Conservation (phyloP, 2,888 invertebrate species). For the Ceriagrion tenellum region DNA sequence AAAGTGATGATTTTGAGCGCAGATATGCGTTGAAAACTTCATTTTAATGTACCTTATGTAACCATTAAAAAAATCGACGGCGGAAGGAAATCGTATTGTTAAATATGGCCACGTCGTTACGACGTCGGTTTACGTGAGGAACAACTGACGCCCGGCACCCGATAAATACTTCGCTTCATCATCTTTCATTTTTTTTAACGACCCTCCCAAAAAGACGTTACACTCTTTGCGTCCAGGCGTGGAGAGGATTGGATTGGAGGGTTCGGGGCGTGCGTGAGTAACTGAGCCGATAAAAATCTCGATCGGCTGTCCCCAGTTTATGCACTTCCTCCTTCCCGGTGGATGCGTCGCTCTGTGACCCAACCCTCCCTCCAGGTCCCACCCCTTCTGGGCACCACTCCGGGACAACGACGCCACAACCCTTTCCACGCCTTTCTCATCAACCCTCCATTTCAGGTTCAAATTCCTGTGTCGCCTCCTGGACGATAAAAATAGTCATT, state of each 20-base stretch:
- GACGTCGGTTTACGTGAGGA: neutral
- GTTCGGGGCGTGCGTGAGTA: neutral
- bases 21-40: too few species aligned
- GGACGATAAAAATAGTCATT: neutral
- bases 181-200: slow-evolving; percentile 17
- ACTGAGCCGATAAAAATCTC: neutral
- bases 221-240: neutral
- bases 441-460: neutral
- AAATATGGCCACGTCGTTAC: neutral
- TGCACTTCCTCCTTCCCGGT: neutral
- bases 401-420: neutral
- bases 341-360: neutral
- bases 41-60: too few species aligned
- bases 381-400: neutral
- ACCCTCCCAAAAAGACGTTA: neutral
- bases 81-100: neutral
- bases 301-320: neutral
- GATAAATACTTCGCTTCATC: neutral
- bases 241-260: neutral
- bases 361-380: neutral
- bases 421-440: neutral
- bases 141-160: neutral
- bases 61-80: neutral
- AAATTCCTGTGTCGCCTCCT: neutral
- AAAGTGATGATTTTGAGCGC: too few species aligned